Evolutionary conservation across 2,797 vertebrate species (phyloP).

Genomic region (Lacerta bilineata): DNA sequence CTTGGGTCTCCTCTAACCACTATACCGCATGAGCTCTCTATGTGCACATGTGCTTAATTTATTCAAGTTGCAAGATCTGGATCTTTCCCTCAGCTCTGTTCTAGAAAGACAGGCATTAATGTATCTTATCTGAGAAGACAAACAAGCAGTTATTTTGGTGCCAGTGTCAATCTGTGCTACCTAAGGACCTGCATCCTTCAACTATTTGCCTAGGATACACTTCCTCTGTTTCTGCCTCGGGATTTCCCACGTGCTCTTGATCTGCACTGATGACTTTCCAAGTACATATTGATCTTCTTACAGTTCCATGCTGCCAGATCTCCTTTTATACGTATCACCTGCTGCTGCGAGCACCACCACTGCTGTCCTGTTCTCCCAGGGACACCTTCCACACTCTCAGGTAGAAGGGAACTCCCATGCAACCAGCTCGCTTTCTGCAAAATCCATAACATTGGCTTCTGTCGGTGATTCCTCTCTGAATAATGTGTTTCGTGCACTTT

Average conservation of each 20-base stretch:
- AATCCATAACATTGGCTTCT: slow-evolving; percentile 11
- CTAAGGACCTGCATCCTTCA: not conserved
- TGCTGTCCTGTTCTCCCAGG: not conserved
- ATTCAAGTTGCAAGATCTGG: not conserved
- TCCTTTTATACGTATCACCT: not conserved
- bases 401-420: not conserved
- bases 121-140: not conserved
- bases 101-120: not conserved
- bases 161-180: not conserved
- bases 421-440: not conserved
- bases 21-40: not conserved
- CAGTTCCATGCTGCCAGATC: not conserved
- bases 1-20: not conserved
- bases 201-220: not conserved
- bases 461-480: not conserved
- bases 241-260: not conserved
- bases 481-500: slow-evolving; percentile 2
- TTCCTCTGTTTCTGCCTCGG: not conserved
- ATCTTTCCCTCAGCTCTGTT: too few relatives aligned
- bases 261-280: slow-evolving; percentile 8
- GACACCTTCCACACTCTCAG: not conserved
- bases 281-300: slow-evolving; percentile 4
- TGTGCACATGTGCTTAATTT: not conserved
- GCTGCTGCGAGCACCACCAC: not conserved
- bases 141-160: not conserved